phyloP scores from a whole-genome alignment of 1,140 invertebrate genomes.

The Periplaneta americana region DNA sequence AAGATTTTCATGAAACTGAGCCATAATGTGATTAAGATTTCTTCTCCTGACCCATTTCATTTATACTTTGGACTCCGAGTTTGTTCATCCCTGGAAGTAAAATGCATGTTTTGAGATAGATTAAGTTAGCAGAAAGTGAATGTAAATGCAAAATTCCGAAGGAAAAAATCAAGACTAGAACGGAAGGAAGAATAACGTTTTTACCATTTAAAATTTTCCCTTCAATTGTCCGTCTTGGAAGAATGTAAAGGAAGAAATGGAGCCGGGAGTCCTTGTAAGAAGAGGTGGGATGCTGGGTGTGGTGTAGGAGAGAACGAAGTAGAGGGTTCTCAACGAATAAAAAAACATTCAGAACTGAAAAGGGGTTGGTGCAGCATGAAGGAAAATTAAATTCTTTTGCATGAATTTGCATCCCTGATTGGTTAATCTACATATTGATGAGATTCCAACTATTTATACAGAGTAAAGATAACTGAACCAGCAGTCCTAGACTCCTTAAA shows the following conservation, averaged over 20 bases:
- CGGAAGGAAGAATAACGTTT: not conserved
- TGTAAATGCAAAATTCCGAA: not conserved
- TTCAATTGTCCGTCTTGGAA: not conserved
- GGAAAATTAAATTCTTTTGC: constrained; percentile 34
- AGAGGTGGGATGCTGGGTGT: not conserved
- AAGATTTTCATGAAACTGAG: too few relatives aligned
- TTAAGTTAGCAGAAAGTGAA: not conserved
- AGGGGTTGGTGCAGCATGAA: not conserved
- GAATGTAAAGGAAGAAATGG: not conserved
- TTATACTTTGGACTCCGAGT: too few relatives aligned
- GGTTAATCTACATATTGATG: constrained; percentile 34
- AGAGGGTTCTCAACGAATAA: not conserved
- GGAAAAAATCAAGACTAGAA: not conserved
- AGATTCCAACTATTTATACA: not conserved
- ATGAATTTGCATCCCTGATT: constrained; percentile 34
- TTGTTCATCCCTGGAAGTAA: not conserved
- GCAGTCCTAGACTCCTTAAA: not conserved
- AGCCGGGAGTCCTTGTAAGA: not conserved
- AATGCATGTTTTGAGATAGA: not conserved
- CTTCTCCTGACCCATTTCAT: too few relatives aligned
- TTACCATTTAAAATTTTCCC: not conserved
- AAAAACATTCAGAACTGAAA: not conserved
- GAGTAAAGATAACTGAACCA: not conserved
- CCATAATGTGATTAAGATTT: too few relatives aligned
- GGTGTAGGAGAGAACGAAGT: not conserved